Percentiles rank a stretch among this genome's conserved stretches.
phyloP scores from a whole-genome alignment of 2,888 invertebrate species.

The Clostera curtula region DNA sequence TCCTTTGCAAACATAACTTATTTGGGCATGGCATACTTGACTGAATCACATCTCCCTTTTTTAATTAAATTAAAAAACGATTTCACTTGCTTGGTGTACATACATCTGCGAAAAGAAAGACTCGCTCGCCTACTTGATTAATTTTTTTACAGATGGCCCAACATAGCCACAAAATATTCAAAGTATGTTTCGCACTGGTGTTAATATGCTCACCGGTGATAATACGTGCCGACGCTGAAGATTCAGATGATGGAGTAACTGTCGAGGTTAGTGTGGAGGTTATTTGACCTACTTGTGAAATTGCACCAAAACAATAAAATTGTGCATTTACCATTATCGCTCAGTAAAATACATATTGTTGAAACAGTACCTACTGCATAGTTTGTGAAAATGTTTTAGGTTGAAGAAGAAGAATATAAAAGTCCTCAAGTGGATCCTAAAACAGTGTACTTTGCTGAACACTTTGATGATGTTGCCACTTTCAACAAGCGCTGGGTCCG shows the following conservation, averaged over 20 bases:
- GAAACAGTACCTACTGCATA: no score
- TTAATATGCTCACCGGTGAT: slow-evolving; percentile 30
- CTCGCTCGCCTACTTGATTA: slow-evolving; percentile 13
- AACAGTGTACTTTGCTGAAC: slow-evolving; percentile 85
- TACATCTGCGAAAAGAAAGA: no score
- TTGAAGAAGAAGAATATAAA: slow-evolving; percentile 73
- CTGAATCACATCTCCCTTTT: no score
- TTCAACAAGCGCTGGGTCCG: slow-evolving; percentile 89
- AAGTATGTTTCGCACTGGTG: slow-evolving; percentile 44
- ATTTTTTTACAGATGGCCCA: slow-evolving; percentile 58
- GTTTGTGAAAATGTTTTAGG: slow-evolving; percentile 19
- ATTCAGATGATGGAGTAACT: slow-evolving; percentile 46
- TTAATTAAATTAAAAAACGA: slow-evolving; percentile 29
- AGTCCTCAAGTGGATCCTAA: slow-evolving; percentile 80
- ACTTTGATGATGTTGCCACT: slow-evolving; percentile 85
- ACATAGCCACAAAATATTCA: slow-evolving; percentile 35
- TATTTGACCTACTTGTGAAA: slow-evolving; percentile 31
- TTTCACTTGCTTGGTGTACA: no score
- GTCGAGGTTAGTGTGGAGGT: slow-evolving; percentile 59
- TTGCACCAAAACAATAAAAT: no score
- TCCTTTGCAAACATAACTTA: no score
- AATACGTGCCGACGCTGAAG: slow-evolving; percentile 33
- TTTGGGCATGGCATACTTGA: no score
- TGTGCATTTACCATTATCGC: no score
- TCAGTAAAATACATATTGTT: background rate